Percentiles rank a stretch among this genome's conserved stretches.
phyloP scores from a whole-genome alignment of 2,888 invertebrate species.

The Schrankia costaestrigalis region DNA sequence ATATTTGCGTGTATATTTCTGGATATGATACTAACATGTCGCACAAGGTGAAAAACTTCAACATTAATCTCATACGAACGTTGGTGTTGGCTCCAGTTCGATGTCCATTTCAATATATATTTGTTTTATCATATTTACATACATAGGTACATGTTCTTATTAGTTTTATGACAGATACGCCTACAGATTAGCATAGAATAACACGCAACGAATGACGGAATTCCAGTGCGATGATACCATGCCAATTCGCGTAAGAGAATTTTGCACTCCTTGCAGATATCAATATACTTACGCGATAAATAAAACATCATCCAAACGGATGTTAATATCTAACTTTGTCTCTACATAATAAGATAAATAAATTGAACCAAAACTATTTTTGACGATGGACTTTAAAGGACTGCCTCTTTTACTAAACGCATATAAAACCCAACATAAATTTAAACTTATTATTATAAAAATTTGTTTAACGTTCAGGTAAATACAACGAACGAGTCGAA shows the following conservation, averaged over 20 bases:
- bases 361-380: too few relatives aligned
- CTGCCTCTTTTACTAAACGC: too few relatives aligned
- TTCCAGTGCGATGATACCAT: conserved; percentile 31
- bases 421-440: too few relatives aligned
- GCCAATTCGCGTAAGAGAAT: conserved; percentile 28
- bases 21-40: conserved; percentile 12
- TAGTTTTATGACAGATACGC: conserved; percentile 17
- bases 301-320: too few relatives aligned
- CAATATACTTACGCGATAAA: too few relatives aligned
- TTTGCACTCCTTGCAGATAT: conserved; percentile 14
- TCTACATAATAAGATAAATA: too few relatives aligned
- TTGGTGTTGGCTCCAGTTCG: conserved; percentile 23
- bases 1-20: conserved; percentile 13
- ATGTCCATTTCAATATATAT: conserved; percentile 26
- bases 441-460: too few relatives aligned
- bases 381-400: too few relatives aligned
- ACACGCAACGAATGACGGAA: conserved; percentile 17
- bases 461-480: too few relatives aligned
- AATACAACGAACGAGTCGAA: too few relatives aligned
- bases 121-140: conserved; percentile 15
- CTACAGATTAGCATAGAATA: conserved; percentile 10
- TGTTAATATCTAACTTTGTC: too few relatives aligned
- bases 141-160: conserved; percentile 1
- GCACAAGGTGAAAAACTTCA: conserved; percentile 32
- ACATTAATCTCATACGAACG: conserved; percentile 28